Conservation (phyloP, 2,888 invertebrate genomes). For the Andrena chrysosceles region DNA sequence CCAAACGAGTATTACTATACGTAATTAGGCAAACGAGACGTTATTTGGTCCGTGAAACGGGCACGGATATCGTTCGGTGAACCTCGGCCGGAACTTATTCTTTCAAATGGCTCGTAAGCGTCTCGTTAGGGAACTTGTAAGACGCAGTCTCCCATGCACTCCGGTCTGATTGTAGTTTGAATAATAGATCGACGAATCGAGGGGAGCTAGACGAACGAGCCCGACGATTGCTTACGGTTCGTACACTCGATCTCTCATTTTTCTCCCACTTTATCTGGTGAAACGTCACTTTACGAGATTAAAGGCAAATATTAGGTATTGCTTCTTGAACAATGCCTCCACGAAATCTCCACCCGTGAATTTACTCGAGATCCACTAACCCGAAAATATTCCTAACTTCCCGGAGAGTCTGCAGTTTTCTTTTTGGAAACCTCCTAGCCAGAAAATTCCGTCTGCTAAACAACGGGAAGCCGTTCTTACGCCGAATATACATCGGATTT, state of each 20-base stretch:
- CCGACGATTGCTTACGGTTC: constrained; percentile 16
- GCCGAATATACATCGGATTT: constrained; percentile 27
- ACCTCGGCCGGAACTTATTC: constrained; percentile 45
- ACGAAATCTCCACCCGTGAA: background rate
- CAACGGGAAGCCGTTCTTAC: constrained; percentile 2
- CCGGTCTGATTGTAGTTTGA: constrained; percentile 55
- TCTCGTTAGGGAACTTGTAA: constrained; percentile 51
- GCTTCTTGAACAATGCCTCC: background rate
- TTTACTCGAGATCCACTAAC: background rate
- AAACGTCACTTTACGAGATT: background rate
- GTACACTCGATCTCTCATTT: background rate
- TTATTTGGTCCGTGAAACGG: constrained; percentile 18
- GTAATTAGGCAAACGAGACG: constrained; percentile 33
- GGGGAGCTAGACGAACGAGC: constrained; percentile 1
- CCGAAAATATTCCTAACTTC: constrained; percentile 15
- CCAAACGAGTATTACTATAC: constrained; percentile 7
- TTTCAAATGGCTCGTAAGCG: constrained; percentile 52
- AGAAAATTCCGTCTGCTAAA: constrained; percentile 3
- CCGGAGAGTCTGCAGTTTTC: background rate
- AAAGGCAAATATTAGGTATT: background rate
- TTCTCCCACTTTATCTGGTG: background rate
- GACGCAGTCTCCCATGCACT: constrained; percentile 43
- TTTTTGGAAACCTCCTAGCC: no score
- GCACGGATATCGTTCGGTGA: background rate
- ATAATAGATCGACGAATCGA: constrained; percentile 60